Conservation (phyloP, 2,797 vertebrate genomes). For the Bryconaethiops microstoma region DNA sequence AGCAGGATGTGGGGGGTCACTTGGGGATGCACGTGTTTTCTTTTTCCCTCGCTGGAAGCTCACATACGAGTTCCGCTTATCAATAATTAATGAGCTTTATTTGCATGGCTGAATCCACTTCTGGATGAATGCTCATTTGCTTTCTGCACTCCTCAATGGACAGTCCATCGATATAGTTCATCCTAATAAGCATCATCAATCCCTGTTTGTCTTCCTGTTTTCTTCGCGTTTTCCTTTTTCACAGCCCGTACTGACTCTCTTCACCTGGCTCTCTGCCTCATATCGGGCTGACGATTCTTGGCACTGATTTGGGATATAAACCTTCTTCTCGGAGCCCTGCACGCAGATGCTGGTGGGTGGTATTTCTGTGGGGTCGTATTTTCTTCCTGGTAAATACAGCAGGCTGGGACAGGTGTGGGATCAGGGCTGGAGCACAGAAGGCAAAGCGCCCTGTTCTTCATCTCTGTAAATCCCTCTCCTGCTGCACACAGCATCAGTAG, state of each 20-base stretch:
- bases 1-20: constrained; percentile 41
- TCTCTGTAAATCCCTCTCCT: constrained; percentile 50
- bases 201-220: neutral
- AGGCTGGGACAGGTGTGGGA: constrained; percentile 33
- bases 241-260: neutral
- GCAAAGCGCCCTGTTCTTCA: constrained; percentile 48
- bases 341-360: neutral
- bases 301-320: neutral
- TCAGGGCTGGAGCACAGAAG: constrained; percentile 41
- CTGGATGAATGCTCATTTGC: neutral
- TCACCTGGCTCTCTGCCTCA: neutral
- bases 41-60: constrained; percentile 16
- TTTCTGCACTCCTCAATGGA: neutral
- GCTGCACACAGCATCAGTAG: constrained; percentile 52
- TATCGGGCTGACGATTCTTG: constrained; percentile 1
- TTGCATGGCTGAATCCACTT: constrained; percentile 7
- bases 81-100: constrained; percentile 42
- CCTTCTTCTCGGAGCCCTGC: constrained; percentile 23
- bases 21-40: constrained; percentile 35
- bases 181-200: constrained; percentile 22
- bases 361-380: constrained; percentile 45
- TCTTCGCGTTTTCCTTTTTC: neutral
- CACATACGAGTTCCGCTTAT: neutral
- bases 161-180: constrained; percentile 5
- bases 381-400: constrained; percentile 54